A percentile compares a stretch with the other conserved stretches of the same genome.
Evolutionary conservation across 2,797 vertebrate species (phyloP).

Genomic region (Austrolebias charrua): DNA sequence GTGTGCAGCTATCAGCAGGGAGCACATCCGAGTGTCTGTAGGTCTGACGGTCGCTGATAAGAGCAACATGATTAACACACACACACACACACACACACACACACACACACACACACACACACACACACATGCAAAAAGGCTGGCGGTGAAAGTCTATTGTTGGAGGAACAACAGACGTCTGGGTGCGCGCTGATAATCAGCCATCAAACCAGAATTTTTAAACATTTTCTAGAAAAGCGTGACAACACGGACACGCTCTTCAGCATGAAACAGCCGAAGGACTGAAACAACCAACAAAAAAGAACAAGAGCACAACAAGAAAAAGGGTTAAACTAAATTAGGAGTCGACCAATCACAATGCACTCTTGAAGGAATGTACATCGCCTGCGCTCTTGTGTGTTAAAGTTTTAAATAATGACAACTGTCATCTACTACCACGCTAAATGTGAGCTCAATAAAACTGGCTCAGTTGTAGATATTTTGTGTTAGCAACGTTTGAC

Average conservation of each 20-base stretch:
- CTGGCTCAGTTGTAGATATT: too few relatives aligned
- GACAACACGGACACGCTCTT: slow-evolving; percentile 46
- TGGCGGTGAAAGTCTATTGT: slow-evolving; percentile 68
- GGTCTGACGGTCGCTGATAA: slow-evolving; percentile 79
- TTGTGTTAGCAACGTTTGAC: too few relatives aligned
- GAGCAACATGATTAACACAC: slow-evolving; percentile 71
- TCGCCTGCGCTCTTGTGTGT: too few relatives aligned
- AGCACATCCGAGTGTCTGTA: slow-evolving; percentile 74
- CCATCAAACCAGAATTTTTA: slow-evolving; percentile 72
- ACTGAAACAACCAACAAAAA: slow-evolving; percentile 21
- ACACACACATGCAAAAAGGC: slow-evolving; percentile 35
- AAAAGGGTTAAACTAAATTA: slow-evolving; percentile 15
- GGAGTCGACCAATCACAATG: neutral
- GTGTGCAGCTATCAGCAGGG: slow-evolving; percentile 74
- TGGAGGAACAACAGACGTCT: slow-evolving; percentile 73
- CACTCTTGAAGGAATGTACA: too few relatives aligned
- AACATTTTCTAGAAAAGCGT: slow-evolving; percentile 55
- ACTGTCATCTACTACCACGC: too few relatives aligned
- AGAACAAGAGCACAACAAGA: neutral
- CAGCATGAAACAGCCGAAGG: slow-evolving; percentile 16
- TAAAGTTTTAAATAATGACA: too few relatives aligned
- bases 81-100: neutral
- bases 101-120: slow-evolving; percentile 38
- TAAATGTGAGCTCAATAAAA: too few relatives aligned
- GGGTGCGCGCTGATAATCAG: slow-evolving; percentile 73